Evolutionary conservation across 2,797 vertebrate species (phyloP).

Genomic region (Esox masquinongy): DNA sequence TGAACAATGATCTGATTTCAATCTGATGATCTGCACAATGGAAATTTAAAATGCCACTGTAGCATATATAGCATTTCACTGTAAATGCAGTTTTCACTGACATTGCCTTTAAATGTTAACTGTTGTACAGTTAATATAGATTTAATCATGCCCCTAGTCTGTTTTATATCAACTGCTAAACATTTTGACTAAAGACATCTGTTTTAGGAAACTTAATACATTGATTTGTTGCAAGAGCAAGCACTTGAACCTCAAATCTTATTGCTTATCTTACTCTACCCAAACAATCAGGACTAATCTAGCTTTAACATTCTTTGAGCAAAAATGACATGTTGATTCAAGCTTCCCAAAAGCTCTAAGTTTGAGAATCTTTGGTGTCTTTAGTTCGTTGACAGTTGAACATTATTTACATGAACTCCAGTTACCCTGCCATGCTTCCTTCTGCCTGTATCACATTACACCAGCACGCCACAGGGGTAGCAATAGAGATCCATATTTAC

Average conservation of each 20-base stretch:
- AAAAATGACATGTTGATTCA: not conserved
- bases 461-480: not conserved
- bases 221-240: conserved; percentile 30
- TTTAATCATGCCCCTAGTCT: not conserved
- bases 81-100: not conserved
- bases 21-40: no score
- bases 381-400: not conserved
- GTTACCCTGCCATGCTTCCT: not conserved
- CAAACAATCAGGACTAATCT: not conserved
- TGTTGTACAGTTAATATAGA: not conserved
- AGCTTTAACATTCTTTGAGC: not conserved
- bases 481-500: not conserved
- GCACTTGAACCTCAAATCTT: conserved; percentile 31
- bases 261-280: conserved; percentile 23
- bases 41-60: no score
- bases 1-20: no score
- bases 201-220: conserved; percentile 19
- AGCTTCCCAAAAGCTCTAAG: not conserved
- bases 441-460: not conserved
- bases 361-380: conserved; percentile 12
- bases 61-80: not conserved
- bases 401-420: not conserved
- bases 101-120: not conserved
- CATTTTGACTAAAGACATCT: not conserved
- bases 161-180: not conserved